phyloP scores from a whole-genome alignment of 2,797 vertebrate genomes.

The Danio albolineatus region DNA sequence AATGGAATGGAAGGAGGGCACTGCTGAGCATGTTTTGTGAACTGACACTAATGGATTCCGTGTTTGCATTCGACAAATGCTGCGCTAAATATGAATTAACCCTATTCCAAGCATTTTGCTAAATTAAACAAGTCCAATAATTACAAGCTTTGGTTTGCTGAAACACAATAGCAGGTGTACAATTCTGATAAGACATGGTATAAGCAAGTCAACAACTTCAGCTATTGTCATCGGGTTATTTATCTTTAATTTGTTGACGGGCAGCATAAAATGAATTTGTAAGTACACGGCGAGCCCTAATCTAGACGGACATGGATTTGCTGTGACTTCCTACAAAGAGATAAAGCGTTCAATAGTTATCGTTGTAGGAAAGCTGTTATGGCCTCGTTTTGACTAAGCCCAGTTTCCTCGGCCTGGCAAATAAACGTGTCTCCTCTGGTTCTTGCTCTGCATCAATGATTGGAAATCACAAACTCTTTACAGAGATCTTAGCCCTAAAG shows the following conservation, averaged over 20 bases:
- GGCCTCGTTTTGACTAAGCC: slow-evolving; percentile 37
- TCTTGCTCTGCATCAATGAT: slow-evolving; percentile 35
- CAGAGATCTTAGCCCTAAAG: slow-evolving; percentile 26
- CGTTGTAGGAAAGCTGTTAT: slow-evolving; percentile 55
- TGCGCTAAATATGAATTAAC: slow-evolving; percentile 19
- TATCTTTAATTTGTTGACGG: slow-evolving; percentile 60
- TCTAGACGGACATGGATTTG: slow-evolving; percentile 64
- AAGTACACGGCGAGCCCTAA: slow-evolving; percentile 55
- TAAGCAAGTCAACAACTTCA: slow-evolving; percentile 51
- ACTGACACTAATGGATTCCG: slow-evolving; percentile 48
- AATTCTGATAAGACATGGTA: slow-evolving; percentile 59
- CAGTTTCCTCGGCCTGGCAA: slow-evolving; percentile 42
- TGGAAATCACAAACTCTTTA: slow-evolving; percentile 19
- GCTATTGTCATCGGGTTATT: slow-evolving; percentile 49
- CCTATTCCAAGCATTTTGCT: slow-evolving; percentile 38
- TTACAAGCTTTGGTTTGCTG: slow-evolving; percentile 50
- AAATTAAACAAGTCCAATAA: slow-evolving; percentile 52
- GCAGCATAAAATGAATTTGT: slow-evolving; percentile 56
- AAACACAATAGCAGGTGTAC: slow-evolving; percentile 60
- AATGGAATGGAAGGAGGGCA: slow-evolving; percentile 24
- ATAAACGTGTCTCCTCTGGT: slow-evolving; percentile 42
- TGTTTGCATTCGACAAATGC: slow-evolving; percentile 36
- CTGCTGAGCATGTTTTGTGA: slow-evolving; percentile 20
- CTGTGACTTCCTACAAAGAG: slow-evolving; percentile 52
- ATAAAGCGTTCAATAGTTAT: slow-evolving; percentile 60